These are phyloP conservation scores for Lucilia sericata DNA, from an alignment of 1,140 invertebrate genomes.

Conservation along the genomic window DNA sequence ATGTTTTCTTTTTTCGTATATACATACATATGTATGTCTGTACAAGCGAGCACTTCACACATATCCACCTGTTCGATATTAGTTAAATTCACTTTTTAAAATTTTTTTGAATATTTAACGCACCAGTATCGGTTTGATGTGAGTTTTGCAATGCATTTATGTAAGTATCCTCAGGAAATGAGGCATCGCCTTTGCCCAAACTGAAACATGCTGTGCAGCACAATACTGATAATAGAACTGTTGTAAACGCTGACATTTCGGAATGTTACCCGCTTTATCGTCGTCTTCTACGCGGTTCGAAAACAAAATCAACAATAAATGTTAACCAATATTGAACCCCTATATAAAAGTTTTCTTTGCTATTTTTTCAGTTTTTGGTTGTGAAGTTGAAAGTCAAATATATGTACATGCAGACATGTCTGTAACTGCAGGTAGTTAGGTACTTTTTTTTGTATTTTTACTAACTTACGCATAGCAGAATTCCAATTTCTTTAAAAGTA, in stretches of 20 bases:
- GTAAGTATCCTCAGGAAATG: constrained; percentile 40
- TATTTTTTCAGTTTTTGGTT: not conserved
- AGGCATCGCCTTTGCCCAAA: constrained; percentile 25
- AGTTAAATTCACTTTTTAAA: not conserved
- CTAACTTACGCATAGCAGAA: constrained; percentile 9
- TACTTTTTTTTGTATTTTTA: not conserved
- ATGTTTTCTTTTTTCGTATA: too few relatives aligned
- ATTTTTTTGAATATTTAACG: not conserved
- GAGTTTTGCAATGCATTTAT: constrained; percentile 46
- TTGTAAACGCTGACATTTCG: not conserved
- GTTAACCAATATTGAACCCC: not conserved
- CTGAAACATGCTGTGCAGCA: constrained; percentile 12
- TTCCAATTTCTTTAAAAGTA: not conserved
- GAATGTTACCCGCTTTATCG: not conserved
- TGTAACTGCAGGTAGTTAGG: not conserved
- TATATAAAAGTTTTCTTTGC: constrained; percentile 40
- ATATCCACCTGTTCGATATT: not conserved
- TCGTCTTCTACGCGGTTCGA: constrained; percentile 7
- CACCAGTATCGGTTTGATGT: constrained; percentile 37
- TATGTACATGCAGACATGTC: not conserved
- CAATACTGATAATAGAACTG: not conserved
- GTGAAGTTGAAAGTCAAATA: constrained; percentile 9
- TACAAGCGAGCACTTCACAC: too few relatives aligned
- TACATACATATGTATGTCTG: too few relatives aligned
- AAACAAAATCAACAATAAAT: constrained; percentile 14